Conservation (phyloP, 2,888 invertebrate species). For the Mantis religiosa region DNA sequence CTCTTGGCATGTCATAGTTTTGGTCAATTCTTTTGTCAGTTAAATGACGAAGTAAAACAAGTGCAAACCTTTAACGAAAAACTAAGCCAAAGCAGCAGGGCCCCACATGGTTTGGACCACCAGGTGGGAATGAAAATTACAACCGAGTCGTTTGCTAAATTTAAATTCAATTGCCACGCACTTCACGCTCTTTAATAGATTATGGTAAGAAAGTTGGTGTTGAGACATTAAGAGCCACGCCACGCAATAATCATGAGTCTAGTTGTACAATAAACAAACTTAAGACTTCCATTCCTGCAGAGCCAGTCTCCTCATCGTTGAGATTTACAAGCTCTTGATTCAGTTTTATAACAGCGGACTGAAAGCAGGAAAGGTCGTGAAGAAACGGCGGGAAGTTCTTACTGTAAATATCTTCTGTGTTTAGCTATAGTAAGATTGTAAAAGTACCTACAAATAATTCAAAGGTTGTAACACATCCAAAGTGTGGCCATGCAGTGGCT, state of each 20-base stretch:
- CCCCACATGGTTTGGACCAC: not conserved
- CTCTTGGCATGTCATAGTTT: too few species aligned
- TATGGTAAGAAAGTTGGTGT: not conserved
- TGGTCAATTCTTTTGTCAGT: too few species aligned
- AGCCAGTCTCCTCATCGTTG: not conserved
- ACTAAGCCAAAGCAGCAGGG: too few species aligned
- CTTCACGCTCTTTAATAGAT: not conserved
- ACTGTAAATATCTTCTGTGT: not conserved
- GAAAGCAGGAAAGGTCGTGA: not conserved
- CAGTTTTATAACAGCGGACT: not conserved
- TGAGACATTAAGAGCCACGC: not conserved
- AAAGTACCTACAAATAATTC: too few species aligned
- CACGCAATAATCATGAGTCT: not conserved
- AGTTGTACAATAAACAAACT: not conserved
- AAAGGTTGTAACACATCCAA: too few species aligned
- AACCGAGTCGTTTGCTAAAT: not conserved
- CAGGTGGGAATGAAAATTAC: constrained; percentile 9
- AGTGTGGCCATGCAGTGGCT: too few species aligned
- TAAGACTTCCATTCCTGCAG: not conserved
- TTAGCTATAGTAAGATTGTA: not conserved
- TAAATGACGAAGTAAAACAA: too few species aligned
- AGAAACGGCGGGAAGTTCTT: not conserved
- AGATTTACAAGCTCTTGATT: not conserved
- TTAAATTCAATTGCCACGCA: not conserved
- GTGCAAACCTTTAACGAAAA: too few species aligned